Base-by-base conservation (phyloP, 1,140 invertebrate species). In the Bradysia coprophila region DNA sequence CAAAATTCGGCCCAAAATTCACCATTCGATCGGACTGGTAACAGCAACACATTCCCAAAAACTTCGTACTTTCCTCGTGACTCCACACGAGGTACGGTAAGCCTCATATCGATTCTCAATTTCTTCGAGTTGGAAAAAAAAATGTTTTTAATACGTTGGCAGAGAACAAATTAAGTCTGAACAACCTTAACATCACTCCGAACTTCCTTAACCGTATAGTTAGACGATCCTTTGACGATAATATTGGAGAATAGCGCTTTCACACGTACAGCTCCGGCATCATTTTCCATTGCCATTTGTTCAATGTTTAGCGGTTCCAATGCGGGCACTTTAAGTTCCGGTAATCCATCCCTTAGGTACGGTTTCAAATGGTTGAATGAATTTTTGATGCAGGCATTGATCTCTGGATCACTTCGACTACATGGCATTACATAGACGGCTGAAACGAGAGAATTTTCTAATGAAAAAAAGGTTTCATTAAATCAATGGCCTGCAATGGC, bases 1-100 rank as follows among this genome's bases (percentile, higher is more conserved):
- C 80, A 67, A 49, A 84, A 82, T 21, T 72, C 65, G 2, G 79
- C 78, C 78, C 76, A 80, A 55, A 84, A 84, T 45, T 82, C 73
- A 32, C 79, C 80, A 43, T 75, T 71, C 9, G 78, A 80, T 40
- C 78, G 65, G 6, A 84, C 78, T 0, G 78, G 78, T 49, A 84
- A 79, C 2, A 84, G 63, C 2, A 84, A 59, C 33, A 84, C 76
- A 46, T 81, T 77, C 15, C 79, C 80, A 3, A 66, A 70, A 0
- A 84, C 76, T 43, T 81, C 78, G 51, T 84, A 84, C 41, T 67
- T 69, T 15, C 80, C 80, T 11, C 70, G 68, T 9, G 78, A 68
- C 51, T 81, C 78, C 38, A 82, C 77, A 39, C 73, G 69, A 1
- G 80, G 79, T 9, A 82, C 65, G 8, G 63, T 61, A n/a, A 81